A percentile compares a stretch with the other conserved stretches of the same genome.
Evolutionary conservation across 1,140 invertebrate genomes (phyloP).

Genomic region (Musca vetustissima): DNA sequence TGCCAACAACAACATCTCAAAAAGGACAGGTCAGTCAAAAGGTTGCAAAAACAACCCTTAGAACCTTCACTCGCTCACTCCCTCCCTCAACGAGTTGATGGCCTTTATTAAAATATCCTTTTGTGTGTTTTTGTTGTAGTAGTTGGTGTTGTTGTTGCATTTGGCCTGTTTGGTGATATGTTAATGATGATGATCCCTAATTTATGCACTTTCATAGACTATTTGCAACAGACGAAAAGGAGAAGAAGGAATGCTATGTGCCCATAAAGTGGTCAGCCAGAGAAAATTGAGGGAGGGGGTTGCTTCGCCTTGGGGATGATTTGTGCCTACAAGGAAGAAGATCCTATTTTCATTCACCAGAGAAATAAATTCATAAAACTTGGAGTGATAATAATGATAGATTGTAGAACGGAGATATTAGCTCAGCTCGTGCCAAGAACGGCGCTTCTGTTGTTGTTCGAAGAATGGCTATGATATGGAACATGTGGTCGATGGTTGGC

Average conservation of each 20-base stretch:
- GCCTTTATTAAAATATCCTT: neutral
- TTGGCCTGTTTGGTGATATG: conserved; percentile 26
- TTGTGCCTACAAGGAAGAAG: neutral
- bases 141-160: conserved; percentile 21
- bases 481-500: conserved; percentile 25
- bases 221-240: conserved; percentile 17
- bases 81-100: neutral
- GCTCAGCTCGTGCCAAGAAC: conserved; percentile 7
- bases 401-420: neutral
- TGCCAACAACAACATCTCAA: neutral
- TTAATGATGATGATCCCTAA: conserved; percentile 32
- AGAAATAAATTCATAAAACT: too few relatives aligned
- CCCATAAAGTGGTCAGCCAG: neutral
- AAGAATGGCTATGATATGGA: neutral
- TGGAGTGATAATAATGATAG: neutral
- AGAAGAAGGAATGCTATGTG: neutral
- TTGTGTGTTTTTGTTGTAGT: neutral
- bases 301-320: neutral
- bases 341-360: neutral
- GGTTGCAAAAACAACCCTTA: conserved; percentile 22
- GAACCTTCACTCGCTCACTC: too few relatives aligned
- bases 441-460: neutral
- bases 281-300: neutral
- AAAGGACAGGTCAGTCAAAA: neutral
- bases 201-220: conserved; percentile 21